Conservation (phyloP, 2,113 vertebrate genomes). For the Okapia johnstoni region DNA sequence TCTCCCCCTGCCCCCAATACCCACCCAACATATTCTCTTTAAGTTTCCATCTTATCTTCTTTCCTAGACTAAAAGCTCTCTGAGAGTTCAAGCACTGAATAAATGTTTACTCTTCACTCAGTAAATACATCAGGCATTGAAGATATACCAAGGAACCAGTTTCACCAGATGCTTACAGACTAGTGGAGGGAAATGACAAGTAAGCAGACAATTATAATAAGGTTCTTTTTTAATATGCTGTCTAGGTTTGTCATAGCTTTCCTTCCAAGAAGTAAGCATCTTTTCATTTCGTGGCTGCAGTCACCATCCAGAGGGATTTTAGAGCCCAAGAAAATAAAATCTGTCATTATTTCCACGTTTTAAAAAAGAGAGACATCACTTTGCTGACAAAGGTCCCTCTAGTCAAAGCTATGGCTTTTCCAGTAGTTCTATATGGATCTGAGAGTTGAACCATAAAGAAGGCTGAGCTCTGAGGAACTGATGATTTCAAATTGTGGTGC, state of each 20-base stretch:
- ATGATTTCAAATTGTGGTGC: neutral
- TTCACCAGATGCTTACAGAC: neutral
- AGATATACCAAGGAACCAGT: neutral
- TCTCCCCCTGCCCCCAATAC: neutral
- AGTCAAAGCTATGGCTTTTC: neutral
- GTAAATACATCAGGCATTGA: neutral
- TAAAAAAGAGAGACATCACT: neutral
- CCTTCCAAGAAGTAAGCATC: neutral
- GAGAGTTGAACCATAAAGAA: neutral
- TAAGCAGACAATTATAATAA: neutral
- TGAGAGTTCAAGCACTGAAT: neutral
- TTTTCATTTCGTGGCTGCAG: neutral
- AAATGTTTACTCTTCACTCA: neutral
- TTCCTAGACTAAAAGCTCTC: neutral
- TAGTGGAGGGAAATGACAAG: neutral
- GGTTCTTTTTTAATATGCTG: neutral
- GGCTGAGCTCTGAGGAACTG: neutral
- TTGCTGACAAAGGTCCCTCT: neutral
- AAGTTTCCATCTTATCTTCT: neutral
- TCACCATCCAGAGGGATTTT: neutral
- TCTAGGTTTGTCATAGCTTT: neutral
- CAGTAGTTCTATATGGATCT: neutral
- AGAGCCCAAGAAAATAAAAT: neutral
- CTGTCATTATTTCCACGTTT: neutral
- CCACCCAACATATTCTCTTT: neutral